Evolutionary conservation across 1,140 invertebrate genomes (phyloP).

Genomic region (Drosophila baimaii): DNA sequence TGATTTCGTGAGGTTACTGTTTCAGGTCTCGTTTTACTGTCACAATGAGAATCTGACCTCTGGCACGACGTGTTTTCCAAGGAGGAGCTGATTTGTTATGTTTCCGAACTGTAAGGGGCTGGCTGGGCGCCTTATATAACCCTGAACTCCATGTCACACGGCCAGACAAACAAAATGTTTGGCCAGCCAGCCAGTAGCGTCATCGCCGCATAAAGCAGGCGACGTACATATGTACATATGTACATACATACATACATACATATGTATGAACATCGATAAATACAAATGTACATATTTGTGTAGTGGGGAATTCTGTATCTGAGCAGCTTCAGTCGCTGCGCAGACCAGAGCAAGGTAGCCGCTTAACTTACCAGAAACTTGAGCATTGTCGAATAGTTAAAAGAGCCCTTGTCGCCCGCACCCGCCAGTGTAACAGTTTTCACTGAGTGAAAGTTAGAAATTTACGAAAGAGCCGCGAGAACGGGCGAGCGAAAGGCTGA

Average conservation of each 20-base stretch:
- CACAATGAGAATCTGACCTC: not conserved
- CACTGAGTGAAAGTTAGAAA: conserved; percentile 31
- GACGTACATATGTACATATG: no score
- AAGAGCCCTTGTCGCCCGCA: conserved; percentile 54
- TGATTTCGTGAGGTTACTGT: conserved; percentile 37
- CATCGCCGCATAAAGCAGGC: conserved; percentile 59
- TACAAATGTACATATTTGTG: not conserved
- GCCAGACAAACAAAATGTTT: conserved; percentile 6
- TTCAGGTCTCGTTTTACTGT: not conserved
- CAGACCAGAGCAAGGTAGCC: not conserved
- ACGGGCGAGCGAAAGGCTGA: conserved; percentile 33
- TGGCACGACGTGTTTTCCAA: conserved; percentile 11
- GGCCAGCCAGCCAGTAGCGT: conserved; percentile 9
- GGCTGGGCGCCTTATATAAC: conserved; percentile 19
- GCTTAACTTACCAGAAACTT: conserved; percentile 67
- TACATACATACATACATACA: not conserved
- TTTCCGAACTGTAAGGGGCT: not conserved
- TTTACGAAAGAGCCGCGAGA: conserved; percentile 37
- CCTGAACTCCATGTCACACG: conserved; percentile 2
- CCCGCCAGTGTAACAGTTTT: conserved; percentile 58
- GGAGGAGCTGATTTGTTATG: conserved; percentile 8
- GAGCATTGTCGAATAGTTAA: conserved; percentile 60
- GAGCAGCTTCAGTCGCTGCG: not conserved
- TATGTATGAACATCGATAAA: no score
- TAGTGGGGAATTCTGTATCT: not conserved